Conservation (phyloP, 2,113 vertebrate species). For the Ceyx margarethae region DNA sequence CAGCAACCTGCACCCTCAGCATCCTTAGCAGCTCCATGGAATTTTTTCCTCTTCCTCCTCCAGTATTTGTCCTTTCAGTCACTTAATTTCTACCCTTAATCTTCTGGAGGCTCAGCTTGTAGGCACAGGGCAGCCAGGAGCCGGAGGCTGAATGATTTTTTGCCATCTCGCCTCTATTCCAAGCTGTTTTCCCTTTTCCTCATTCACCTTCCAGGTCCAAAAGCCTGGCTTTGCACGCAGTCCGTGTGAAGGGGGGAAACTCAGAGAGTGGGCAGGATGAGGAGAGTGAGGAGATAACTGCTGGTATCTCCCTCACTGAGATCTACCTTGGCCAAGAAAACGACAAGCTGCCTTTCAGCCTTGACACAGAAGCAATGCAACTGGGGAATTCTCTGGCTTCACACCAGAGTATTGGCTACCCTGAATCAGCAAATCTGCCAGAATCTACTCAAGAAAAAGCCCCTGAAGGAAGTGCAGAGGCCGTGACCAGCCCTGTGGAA, state of each 20-base stretch:
- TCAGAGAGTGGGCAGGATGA: conserved; percentile 71
- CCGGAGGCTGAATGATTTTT: background rate
- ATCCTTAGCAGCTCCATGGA: background rate
- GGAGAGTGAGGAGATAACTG: conserved; percentile 61
- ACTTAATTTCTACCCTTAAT: background rate
- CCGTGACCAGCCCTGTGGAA: background rate
- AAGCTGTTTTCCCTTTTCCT: background rate
- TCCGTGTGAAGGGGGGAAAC: conserved; percentile 72
- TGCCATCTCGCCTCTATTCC: background rate
- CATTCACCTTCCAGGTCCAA: conserved; percentile 79
- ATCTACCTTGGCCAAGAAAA: conserved; percentile 61
- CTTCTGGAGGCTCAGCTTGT: rapidly evolving
- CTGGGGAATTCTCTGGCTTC: conserved; percentile 35
- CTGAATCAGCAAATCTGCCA: conserved; percentile 10
- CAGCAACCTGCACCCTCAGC: rapidly evolving
- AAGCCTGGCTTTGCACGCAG: conserved; percentile 83
- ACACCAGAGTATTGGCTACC: background rate
- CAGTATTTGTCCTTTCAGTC: background rate
- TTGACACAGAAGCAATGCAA: background rate
- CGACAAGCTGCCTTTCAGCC: background rate
- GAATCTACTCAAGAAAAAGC: conserved; percentile 1
- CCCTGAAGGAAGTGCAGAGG: conserved; percentile 16
- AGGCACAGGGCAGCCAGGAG: rapidly evolving
- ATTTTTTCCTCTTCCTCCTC: background rate
- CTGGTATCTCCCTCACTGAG: conserved; percentile 72